Percentiles rank a stretch among this genome's conserved stretches.
These are phyloP conservation scores for Neoscelio sp. DNA, from an alignment of 2,888 invertebrate genomes.

Conservation along the genomic window DNA sequence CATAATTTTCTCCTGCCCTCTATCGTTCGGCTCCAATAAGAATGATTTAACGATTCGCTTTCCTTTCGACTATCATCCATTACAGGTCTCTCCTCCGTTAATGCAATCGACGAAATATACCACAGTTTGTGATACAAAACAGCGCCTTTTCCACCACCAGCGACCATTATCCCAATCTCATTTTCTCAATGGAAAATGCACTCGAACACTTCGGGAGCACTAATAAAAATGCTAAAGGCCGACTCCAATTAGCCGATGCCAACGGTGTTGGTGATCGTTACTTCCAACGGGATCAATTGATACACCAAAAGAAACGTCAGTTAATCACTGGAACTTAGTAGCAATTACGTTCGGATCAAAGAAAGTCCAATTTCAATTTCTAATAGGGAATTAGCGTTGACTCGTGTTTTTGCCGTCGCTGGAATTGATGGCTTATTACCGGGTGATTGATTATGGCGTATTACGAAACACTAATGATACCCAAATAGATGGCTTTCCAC, in stretches of 20 bases:
- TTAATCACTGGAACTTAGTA: constrained; percentile 34
- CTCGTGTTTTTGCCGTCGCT: constrained; percentile 14
- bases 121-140: constrained; percentile 25
- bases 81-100: constrained; percentile 16
- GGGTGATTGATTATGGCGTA: constrained; percentile 34
- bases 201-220: constrained; percentile 30
- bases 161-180: constrained; percentile 30
- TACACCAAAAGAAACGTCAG: constrained; percentile 36
- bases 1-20: constrained; percentile 50
- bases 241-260: constrained; percentile 41
- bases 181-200: constrained; percentile 33
- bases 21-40: constrained; percentile 19
- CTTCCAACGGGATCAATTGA: neutral
- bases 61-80: constrained; percentile 47
- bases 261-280: constrained; percentile 33
- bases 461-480: constrained; percentile 18
- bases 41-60: constrained; percentile 62
- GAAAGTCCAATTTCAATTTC: constrained; percentile 60
- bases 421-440: constrained; percentile 35
- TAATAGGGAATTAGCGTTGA: constrained; percentile 43
- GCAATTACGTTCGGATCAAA: constrained; percentile 49
- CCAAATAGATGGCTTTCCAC: neutral
- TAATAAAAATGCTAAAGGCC: constrained; percentile 48
- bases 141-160: constrained; percentile 8
- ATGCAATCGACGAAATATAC: constrained; percentile 14